Percentiles rank a stretch among this genome's conserved stretches.
phyloP scores from a whole-genome alignment of 2,113 vertebrate genomes.

The Balaeniceps rex region DNA sequence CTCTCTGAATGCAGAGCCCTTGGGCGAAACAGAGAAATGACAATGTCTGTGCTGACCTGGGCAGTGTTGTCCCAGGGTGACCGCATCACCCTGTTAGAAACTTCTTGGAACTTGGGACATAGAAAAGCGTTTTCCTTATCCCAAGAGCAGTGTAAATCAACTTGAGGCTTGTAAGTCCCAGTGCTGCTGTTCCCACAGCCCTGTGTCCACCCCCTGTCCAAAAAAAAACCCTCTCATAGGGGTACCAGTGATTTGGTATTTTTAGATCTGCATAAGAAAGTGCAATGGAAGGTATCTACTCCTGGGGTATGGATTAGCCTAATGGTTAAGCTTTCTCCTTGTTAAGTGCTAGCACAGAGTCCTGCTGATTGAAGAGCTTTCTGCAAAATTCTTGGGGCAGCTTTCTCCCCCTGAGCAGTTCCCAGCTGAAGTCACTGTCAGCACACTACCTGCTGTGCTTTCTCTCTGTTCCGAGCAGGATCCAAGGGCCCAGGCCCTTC shows the following conservation, averaged over 20 bases:
- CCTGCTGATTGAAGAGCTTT: background rate
- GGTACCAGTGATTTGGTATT: too few species aligned
- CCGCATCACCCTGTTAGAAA: background rate
- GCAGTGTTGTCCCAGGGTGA: background rate
- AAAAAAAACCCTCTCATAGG: fast-evolving
- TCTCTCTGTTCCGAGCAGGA: background rate
- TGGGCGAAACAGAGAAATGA: background rate
- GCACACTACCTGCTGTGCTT: background rate
- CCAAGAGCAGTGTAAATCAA: background rate
- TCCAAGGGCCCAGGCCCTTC: background rate
- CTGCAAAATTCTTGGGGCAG: background rate
- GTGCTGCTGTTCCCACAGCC: background rate
- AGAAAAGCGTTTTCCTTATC: background rate
- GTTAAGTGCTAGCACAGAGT: too few species aligned
- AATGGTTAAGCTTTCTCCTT: background rate
- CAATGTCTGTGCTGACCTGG: background rate
- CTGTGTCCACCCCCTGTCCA: background rate
- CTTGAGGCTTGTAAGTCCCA: background rate
- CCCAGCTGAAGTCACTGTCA: too few species aligned
- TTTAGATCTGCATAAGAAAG: background rate
- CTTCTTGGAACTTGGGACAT: background rate
- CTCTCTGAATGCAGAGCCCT: background rate
- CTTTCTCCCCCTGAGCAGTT: background rate
- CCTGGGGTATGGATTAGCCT: background rate
- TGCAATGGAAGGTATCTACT: fast-evolving